A percentile compares a stretch with the other conserved stretches of the same genome.
Evolutionary conservation across 2,888 invertebrate genomes (phyloP).

Genomic region (Aleiodes leptofemur): DNA sequence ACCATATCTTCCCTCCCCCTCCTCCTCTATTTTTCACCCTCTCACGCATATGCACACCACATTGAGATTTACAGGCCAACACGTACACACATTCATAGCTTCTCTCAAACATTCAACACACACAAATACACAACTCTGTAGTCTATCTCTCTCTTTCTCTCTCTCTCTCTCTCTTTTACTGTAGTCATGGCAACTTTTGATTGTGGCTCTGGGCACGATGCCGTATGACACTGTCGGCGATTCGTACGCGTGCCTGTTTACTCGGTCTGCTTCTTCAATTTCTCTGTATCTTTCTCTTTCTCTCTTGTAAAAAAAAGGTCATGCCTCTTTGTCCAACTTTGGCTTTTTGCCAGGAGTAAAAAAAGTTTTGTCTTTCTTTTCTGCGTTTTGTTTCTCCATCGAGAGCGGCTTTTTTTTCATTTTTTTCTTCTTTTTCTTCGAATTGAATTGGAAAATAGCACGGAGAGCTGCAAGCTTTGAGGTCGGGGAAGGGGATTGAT

Average conservation of each 20-base stretch:
- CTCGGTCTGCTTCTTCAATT: slow-evolving; percentile 8
- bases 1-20: slow-evolving; percentile 20
- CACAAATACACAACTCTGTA: slow-evolving; percentile 38
- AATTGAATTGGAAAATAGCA: slow-evolving; percentile 38
- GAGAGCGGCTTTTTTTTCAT: neutral
- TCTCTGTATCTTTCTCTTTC: neutral
- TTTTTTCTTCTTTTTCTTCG: neutral
- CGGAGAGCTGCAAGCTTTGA: slow-evolving; percentile 52
- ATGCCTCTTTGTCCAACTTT: no score
- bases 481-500: slow-evolving; percentile 55
- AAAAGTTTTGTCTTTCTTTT: neutral
- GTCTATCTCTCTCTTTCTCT: no score
- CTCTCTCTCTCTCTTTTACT: slow-evolving; percentile 15
- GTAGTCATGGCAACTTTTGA: slow-evolving; percentile 72
- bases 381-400: neutral
- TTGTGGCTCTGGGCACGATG: slow-evolving; percentile 61
- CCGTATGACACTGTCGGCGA: slow-evolving; percentile 39
- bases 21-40: neutral
- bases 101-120: slow-evolving; percentile 17
- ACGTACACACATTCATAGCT: neutral
- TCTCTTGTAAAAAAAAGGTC: neutral
- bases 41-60: slow-evolving; percentile 18
- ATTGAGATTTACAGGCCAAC: slow-evolving; percentile 12
- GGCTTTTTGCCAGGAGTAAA: neutral
- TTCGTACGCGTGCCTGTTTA: slow-evolving; percentile 31